Evolutionary conservation across 2,797 vertebrate genomes (phyloP), one percentile per base, ranked within the genome.

Genomic region (Sarcoramphus papa): DNA sequence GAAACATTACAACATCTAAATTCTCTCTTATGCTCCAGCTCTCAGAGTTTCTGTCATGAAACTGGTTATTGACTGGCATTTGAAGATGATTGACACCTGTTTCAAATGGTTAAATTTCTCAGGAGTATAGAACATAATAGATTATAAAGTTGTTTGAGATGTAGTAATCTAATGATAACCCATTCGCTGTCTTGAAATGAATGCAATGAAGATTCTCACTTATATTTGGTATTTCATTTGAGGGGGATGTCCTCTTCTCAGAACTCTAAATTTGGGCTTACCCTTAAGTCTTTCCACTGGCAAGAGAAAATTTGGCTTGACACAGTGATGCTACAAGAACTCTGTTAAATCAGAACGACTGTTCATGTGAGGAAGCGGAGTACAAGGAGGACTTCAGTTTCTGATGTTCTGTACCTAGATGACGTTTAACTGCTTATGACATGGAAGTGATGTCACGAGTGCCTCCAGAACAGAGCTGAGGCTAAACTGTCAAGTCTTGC

Each of bases 11-110:
- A 86, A 67, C 81, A 95, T 22, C 78, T 95, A 85, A 88, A 96
- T 57, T 97, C 97, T 47, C 82, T 85, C 47, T 97, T 97, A 54
- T 78, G 95, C 83, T 97, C 95, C 80, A 93, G 96, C 47, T 97
- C 97, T 78, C 92, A 92, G 92, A 96, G 93, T 85, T 97, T 96
- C 22, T 97, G 82, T 80, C 88, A 95, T 86, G 96, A 96, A 97
- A 96, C 96, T 77, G 97, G 96, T 83, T 97, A 93, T 89, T 97
- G 94, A 87, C 93, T 88, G 86, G 85, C 81, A 69, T 89, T 94
- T 88, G 95, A 95, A 95, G 91, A 97, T 78, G 65, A 83, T 28
- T 93, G 93, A 81, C 13, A 31, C 15, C 25, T 56, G 1, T 62
- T 79, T 63, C 40, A 37, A 80, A 85, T 73, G 79, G 51, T 86